A percentile compares a stretch with the other conserved stretches of the same genome.
phyloP scores from a whole-genome alignment of 2,888 invertebrate genomes.

The Xestia ashworthii region DNA sequence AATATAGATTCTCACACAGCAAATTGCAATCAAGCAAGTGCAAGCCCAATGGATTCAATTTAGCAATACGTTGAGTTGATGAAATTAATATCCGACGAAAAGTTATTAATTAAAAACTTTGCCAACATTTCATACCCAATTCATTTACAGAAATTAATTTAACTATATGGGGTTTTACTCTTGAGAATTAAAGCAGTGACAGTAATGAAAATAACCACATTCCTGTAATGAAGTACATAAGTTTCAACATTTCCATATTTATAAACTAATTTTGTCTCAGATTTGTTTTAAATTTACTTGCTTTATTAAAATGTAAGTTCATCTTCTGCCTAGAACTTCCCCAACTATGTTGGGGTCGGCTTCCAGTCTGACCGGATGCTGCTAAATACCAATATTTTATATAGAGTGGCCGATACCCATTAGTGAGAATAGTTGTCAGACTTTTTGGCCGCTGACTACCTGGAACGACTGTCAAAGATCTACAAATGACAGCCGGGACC shows the following conservation, averaged over 20 bases:
- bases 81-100: slow-evolving; percentile 13
- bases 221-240: not conserved
- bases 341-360: too few species aligned
- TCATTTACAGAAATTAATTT: not conserved
- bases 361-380: too few species aligned
- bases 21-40: not conserved
- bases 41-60: slow-evolving; percentile 16
- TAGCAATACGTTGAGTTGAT: not conserved
- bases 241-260: not conserved
- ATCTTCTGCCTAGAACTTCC: too few species aligned
- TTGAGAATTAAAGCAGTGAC: not conserved
- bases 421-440: too few species aligned
- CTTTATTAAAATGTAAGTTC: too few species aligned
- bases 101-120: slow-evolving; percentile 10
- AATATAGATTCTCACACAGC: not conserved
- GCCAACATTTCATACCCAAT: slow-evolving; percentile 1
- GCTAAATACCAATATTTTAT: too few species aligned
- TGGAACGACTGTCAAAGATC: too few species aligned
- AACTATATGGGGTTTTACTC: not conserved
- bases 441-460: too few species aligned
- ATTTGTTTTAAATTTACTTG: not conserved
- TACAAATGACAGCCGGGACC: too few species aligned
- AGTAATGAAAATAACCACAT: not conserved
- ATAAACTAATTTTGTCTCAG: not conserved
- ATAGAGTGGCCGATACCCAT: too few species aligned